Evolutionary conservation across 2,888 invertebrate species (phyloP).

Genomic region (Tipula unca): DNA sequence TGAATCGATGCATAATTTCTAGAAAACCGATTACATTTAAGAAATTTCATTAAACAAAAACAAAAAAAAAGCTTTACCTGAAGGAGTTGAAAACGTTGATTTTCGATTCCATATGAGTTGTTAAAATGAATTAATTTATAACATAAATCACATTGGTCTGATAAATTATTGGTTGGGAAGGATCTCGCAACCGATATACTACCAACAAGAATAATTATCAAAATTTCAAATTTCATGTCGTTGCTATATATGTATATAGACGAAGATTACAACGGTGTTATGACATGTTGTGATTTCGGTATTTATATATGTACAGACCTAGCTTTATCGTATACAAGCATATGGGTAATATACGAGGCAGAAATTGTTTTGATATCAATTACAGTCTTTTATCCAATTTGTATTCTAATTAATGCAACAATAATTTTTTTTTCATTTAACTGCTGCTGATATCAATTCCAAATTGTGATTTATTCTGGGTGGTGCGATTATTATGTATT

Average conservation of each 20-base stretch:
- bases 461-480: neutral
- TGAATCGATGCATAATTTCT: neutral
- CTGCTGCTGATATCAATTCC: neutral
- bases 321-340: no score
- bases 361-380: no score
- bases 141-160: neutral
- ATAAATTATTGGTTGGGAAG: neutral
- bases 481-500: no score
- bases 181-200: neutral
- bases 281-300: neutral
- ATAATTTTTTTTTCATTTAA: neutral
- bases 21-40: neutral
- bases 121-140: neutral
- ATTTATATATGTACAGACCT: no score
- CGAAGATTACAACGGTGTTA: neutral
- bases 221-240: neutral
- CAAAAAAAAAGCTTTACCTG: neutral
- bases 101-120: neutral
- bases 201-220: neutral
- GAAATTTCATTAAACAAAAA: neutral
- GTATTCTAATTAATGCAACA: neutral
- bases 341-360: no score
- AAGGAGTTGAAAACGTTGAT: neutral
- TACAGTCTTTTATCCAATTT: neutral
- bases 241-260: no score